Conservation (phyloP, 2,797 vertebrate species). For the Molossus alvarezi region DNA sequence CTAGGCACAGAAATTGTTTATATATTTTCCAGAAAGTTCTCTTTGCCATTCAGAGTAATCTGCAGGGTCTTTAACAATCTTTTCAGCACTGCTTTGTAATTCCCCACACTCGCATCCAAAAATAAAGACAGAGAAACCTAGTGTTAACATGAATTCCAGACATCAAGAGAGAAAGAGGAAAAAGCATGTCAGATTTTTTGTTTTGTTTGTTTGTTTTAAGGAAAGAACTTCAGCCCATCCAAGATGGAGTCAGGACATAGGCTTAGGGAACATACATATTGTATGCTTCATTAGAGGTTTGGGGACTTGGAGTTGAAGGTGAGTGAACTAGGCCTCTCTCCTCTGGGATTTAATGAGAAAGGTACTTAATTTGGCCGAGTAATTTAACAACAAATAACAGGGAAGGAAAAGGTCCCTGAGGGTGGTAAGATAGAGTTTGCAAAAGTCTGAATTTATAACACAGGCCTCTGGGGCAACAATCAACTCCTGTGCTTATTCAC, state of each 20-base stretch:
- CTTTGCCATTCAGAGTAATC: slow-evolving; percentile 52
- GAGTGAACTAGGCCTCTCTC: slow-evolving; percentile 50
- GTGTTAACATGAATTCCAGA: slow-evolving; percentile 30
- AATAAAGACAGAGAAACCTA: slow-evolving; percentile 34
- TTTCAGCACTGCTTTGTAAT: slow-evolving; percentile 29
- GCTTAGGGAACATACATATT: neutral
- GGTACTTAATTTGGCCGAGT: slow-evolving; percentile 75
- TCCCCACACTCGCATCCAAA: slow-evolving; percentile 16
- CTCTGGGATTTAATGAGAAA: slow-evolving; percentile 73
- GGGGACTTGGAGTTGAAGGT: slow-evolving; percentile 23
- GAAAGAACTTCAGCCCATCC: neutral
- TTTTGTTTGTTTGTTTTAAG: slow-evolving; percentile 41
- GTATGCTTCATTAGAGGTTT: slow-evolving; percentile 47
- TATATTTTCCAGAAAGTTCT: slow-evolving; percentile 62
- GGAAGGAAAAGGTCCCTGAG: slow-evolving; percentile 73
- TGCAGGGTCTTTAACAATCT: slow-evolving; percentile 19
- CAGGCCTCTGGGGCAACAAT: slow-evolving; percentile 77
- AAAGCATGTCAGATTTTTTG: neutral
- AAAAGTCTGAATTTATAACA: slow-evolving; percentile 75
- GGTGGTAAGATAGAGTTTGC: slow-evolving; percentile 64
- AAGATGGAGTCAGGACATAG: slow-evolving; percentile 15
- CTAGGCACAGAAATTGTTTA: slow-evolving; percentile 6
- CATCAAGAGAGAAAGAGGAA: slow-evolving; percentile 13
- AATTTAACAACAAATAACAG: slow-evolving; percentile 84
- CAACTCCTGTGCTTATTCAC: slow-evolving; percentile 65